phyloP scores from a whole-genome alignment of 2,113 vertebrate genomes.

The Xenopus laevis region DNA sequence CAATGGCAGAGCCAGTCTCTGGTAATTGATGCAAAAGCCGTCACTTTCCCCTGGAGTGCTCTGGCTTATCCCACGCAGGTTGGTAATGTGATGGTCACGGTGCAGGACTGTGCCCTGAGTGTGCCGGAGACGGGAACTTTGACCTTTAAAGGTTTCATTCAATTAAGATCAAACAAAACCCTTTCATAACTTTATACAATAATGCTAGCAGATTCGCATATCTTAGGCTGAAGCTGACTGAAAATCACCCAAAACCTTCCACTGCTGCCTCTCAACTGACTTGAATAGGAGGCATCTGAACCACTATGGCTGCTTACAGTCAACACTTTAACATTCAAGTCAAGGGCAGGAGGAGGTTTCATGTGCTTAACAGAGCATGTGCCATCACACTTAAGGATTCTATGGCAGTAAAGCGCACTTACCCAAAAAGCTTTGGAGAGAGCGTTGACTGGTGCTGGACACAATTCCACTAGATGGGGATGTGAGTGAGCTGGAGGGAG shows the following conservation, averaged over 20 bases:
- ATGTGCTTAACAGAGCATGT: too few relatives aligned
- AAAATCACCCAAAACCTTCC: too few relatives aligned
- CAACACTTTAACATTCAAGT: not conserved
- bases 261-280: too few relatives aligned
- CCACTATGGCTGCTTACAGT: too few relatives aligned
- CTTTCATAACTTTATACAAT: too few relatives aligned
- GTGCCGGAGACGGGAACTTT: slow-evolving; percentile 87
- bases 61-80: slow-evolving; percentile 86
- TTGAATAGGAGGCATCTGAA: too few relatives aligned
- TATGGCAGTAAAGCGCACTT: not conserved
- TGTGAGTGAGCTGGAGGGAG: slow-evolving; percentile 75
- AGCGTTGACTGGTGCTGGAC: slow-evolving; percentile 83
- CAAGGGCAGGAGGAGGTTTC: not conserved
- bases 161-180: too few relatives aligned
- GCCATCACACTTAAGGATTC: too few relatives aligned
- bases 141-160: slow-evolving; percentile 57
- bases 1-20: slow-evolving; percentile 78
- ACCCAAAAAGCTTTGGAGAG: slow-evolving; percentile 63
- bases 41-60: slow-evolving; percentile 90
- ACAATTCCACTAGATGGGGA: slow-evolving; percentile 79
- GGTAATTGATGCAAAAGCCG: slow-evolving; percentile 81
- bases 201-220: too few relatives aligned
- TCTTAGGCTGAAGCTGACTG: too few relatives aligned
- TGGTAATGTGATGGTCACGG: slow-evolving; percentile 86
- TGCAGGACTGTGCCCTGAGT: slow-evolving; percentile 79